phyloP scores from a whole-genome alignment of 2,797 vertebrate genomes.

The Halcyon badia region DNA sequence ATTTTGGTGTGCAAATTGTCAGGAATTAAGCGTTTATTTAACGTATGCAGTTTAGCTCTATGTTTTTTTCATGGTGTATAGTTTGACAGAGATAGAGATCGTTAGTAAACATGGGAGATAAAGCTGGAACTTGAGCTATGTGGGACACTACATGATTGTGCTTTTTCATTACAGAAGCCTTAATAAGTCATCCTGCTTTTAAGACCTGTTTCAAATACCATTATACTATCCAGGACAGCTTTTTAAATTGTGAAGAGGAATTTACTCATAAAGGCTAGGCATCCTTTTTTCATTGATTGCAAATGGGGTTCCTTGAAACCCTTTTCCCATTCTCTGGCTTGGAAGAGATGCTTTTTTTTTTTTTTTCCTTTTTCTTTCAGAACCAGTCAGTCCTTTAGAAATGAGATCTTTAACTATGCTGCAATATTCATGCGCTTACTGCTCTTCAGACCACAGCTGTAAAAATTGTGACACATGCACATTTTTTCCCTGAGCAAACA shows the following conservation, averaged over 20 bases:
- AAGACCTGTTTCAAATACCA: background rate
- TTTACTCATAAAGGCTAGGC: background rate
- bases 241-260: background rate
- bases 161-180: background rate
- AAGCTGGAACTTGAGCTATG: constrained; percentile 29
- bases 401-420: background rate
- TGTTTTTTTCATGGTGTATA: background rate
- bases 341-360: background rate
- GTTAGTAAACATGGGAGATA: background rate
- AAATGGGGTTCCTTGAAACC: background rate
- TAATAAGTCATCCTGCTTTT: background rate
- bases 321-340: background rate
- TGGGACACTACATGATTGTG: background rate
- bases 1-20: background rate
- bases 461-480: background rate
- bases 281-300: background rate
- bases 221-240: background rate
- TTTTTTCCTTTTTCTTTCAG: background rate
- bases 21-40: background rate
- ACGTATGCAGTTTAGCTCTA: background rate
- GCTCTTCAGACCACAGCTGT: background rate
- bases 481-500: background rate
- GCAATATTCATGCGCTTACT: background rate
- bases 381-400: background rate
- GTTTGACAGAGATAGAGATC: background rate